A percentile compares a stretch with the other conserved stretches of the same genome.
Evolutionary conservation across 2,797 vertebrate species (phyloP).

Genomic region (Scarus forsteni): DNA sequence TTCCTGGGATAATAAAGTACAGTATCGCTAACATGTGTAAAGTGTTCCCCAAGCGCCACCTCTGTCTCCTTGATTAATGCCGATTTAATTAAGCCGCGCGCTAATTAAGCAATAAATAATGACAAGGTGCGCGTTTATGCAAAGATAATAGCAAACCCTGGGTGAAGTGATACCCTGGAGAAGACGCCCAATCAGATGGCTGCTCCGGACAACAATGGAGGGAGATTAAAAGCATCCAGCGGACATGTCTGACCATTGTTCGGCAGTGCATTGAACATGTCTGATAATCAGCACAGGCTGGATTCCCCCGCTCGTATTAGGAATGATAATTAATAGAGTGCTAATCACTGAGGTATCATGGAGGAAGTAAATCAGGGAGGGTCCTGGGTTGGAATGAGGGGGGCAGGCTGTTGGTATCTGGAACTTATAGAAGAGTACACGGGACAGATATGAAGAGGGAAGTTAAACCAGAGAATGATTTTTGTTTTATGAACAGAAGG

Average conservation of each 20-base stretch:
- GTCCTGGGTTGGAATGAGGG: too few relatives aligned
- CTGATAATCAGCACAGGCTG: conserved; percentile 51
- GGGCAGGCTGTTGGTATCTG: conserved; percentile 1
- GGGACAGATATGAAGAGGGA: too few relatives aligned
- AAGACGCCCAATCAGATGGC: conserved; percentile 67
- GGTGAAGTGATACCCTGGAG: conserved; percentile 65
- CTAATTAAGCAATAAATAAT: conserved; percentile 89
- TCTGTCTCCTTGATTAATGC: conserved; percentile 87
- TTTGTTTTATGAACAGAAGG: too few relatives aligned
- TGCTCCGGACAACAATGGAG: conserved; percentile 65
- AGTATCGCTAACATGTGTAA: conserved; percentile 85
- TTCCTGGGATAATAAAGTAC: conserved; percentile 82
- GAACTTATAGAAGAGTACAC: background rate
- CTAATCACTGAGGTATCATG: conserved; percentile 34
- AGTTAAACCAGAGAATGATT: too few relatives aligned
- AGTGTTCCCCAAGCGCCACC: conserved; percentile 78
- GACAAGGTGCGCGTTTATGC: conserved; percentile 84
- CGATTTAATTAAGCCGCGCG: conserved; percentile 83
- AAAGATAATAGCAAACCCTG: conserved; percentile 80
- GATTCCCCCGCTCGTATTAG: conserved; percentile 43
- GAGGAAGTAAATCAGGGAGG: background rate
- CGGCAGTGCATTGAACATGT: conserved; percentile 32
- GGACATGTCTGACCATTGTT: conserved; percentile 67
- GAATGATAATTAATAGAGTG: conserved; percentile 47
- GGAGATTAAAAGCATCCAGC: conserved; percentile 55